Percentiles rank a stretch among this genome's conserved stretches.
These are phyloP conservation scores for Globicephala melas DNA, from an alignment of 2,113 vertebrate species.

Conservation along the genomic window DNA sequence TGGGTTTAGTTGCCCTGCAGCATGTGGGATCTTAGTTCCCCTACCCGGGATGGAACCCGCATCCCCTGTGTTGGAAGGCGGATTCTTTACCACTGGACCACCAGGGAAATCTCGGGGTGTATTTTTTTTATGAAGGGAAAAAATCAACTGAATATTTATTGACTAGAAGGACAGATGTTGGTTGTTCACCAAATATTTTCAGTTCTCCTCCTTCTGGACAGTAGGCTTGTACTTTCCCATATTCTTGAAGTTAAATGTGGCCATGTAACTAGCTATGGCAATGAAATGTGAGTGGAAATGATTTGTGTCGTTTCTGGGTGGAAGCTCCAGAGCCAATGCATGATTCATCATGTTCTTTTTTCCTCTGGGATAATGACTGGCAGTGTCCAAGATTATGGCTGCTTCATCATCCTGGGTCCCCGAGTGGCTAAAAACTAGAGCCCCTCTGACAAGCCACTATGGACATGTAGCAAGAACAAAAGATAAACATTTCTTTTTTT, in stretches of 20 bases:
- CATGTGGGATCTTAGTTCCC: too few relatives aligned
- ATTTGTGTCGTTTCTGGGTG: background rate
- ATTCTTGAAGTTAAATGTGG: background rate
- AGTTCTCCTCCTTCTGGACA: background rate
- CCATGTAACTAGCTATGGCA: background rate
- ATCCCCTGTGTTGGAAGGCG: too few relatives aligned
- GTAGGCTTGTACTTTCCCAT: background rate
- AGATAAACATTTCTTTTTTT: background rate
- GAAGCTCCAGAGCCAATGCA: background rate
- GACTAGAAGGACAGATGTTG: background rate
- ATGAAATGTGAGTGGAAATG: background rate
- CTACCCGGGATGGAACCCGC: too few relatives aligned
- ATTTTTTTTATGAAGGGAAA: background rate
- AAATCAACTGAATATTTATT: background rate
- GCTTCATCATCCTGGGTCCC: background rate
- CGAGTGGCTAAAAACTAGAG: background rate
- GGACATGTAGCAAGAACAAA: background rate
- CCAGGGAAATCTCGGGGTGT: background rate
- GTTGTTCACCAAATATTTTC: background rate
- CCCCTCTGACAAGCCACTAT: background rate
- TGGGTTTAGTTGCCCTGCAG: too few relatives aligned
- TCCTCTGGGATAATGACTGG: background rate
- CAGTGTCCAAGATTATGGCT: background rate
- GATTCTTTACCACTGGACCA: too few relatives aligned
- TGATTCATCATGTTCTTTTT: background rate